Evolutionary conservation across 2,888 invertebrate species (phyloP), one percentile per base, ranked within the genome.

Genomic region (Brenthis daphne): DNA sequence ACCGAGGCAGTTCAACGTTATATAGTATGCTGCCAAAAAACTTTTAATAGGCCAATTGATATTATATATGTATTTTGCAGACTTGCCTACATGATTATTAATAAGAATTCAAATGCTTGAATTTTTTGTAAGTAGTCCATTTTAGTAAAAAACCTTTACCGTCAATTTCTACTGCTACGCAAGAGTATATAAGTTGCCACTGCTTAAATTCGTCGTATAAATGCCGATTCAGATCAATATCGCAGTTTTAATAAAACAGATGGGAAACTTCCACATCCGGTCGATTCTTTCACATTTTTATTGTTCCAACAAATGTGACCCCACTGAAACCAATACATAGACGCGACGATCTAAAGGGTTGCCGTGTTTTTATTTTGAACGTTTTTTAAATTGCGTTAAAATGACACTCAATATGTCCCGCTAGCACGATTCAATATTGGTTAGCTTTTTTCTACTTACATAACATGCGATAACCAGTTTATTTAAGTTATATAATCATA

Each of bases 211-310:
- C 78, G 77, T 76, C 77, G 74, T 80, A 84, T 78, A 81, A 86
- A 83, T 81, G 77, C 75, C 80, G 80, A 82, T 83, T 78, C 83
- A 87, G 90, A 91, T 90, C 87, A 83, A 86, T 90, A 90, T 91
- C 89, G 84, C 85, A 83, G 85, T 87, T 90, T 90, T 90, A 90
- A 91, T 90, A 89, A 90, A 90, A 88, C 90, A 90, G 89, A 86
- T 85, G 88, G 86, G 81, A 85, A 85, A 85, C 84, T 83, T 79
- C 87, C 86, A 86, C 90, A 90, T 91, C 90, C 90, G 89, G 86
- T 84, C 84, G 84, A 83, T 82, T 87, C 88, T 89, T 90, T 89
- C 51, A 29, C 51, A 12, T 33, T 53, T 63, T 54, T 63, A 63
- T 88, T 80, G 79, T 80, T 78, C 77, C 79, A 80, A 85, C 86